phyloP scores from a whole-genome alignment of 2,113 vertebrate genomes.

The Ranitomeya imitator region DNA sequence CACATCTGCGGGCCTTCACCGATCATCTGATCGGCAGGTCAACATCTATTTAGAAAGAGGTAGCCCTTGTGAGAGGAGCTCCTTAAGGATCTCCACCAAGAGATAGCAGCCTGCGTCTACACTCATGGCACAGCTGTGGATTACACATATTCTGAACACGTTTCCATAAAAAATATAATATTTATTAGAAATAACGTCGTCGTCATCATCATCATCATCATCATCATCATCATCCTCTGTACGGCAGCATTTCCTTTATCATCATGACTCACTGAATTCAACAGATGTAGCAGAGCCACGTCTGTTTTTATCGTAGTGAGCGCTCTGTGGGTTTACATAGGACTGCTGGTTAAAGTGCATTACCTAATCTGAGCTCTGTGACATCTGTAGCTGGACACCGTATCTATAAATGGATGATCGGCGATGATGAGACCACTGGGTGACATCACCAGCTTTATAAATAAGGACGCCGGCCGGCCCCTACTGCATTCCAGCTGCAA shows the following conservation, averaged over 20 bases:
- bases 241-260: neutral
- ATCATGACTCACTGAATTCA: neutral
- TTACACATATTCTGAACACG: too few species aligned
- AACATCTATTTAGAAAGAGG: too few species aligned
- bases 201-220: neutral
- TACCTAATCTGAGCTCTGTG: neutral
- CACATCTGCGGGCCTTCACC: too few species aligned
- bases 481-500: conserved; percentile 30
- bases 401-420: neutral
- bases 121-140: too few species aligned
- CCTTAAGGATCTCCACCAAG: too few species aligned
- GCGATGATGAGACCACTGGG: conserved; percentile 1
- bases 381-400: neutral
- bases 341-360: neutral
- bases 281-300: neutral
- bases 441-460: conserved; percentile 36
- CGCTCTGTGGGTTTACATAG: neutral
- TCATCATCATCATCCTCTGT: neutral
- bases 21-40: too few species aligned
- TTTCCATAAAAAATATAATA: too few species aligned
- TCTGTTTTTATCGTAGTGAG: too few species aligned
- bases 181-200: too few species aligned
- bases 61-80: too few species aligned
- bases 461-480: neutral
- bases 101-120: too few species aligned